A percentile compares a stretch with the other conserved stretches of the same genome.
phyloP scores from a whole-genome alignment of 1,140 invertebrate genomes.

The Cryptotermes secundus region DNA sequence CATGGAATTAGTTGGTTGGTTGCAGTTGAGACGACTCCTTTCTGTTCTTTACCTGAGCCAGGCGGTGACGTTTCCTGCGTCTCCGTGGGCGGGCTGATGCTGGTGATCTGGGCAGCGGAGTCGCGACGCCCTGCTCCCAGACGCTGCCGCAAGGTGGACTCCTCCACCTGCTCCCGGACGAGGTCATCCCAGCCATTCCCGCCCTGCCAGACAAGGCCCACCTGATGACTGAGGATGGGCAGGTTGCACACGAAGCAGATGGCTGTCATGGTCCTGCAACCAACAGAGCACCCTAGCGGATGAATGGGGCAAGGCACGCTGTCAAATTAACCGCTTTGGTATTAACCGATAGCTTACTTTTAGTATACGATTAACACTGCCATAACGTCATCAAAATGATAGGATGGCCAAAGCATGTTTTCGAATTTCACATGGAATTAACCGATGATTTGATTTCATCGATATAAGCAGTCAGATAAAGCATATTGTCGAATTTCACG shows the following conservation, averaged over 20 bases:
- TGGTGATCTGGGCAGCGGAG: conserved; percentile 83
- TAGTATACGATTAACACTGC: no score
- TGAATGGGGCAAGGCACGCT: neutral
- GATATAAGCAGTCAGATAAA: no score
- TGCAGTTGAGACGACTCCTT: no score
- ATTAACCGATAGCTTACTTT: no score
- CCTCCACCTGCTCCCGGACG: conserved; percentile 79
- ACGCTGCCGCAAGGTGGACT: conserved; percentile 76
- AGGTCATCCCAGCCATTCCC: conserved; percentile 92
- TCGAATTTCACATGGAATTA: no score
- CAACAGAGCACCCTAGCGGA: conserved; percentile 34
- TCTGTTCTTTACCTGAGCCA: conserved; percentile 41
- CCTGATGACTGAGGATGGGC: conserved; percentile 90
- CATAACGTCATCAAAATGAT: no score
- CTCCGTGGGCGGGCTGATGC: conserved; percentile 75
- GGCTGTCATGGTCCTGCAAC: conserved; percentile 83
- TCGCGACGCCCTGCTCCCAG: conserved; percentile 72
- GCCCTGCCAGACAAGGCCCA: conserved; percentile 87
- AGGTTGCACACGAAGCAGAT: conserved; percentile 95
- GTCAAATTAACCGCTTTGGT: no score
- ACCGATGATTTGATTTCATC: no score
- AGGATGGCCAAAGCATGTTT: no score
- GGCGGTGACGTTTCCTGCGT: conserved; percentile 61
- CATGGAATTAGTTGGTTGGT: no score
- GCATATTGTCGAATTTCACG: no score